A percentile compares a stretch with the other conserved stretches of the same genome.
phyloP scores from a whole-genome alignment of 2,888 invertebrate species.

The Cryptocheilus praepositus region DNA sequence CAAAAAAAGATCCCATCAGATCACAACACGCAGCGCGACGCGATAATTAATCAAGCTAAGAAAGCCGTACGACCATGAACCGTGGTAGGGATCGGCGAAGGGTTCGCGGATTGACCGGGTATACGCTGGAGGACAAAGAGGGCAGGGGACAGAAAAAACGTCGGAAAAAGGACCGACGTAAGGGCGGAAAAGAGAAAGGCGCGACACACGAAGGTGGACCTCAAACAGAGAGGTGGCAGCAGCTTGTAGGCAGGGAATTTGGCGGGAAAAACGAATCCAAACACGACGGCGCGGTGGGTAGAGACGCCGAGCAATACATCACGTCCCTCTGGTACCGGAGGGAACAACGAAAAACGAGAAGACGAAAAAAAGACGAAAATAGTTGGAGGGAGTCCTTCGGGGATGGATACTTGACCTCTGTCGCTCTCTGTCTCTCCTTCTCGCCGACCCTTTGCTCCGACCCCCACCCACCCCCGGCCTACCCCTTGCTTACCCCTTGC shows the following conservation, averaged over 20 bases:
- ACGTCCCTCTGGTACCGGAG: conserved; percentile 61
- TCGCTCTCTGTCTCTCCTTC: conserved; percentile 11
- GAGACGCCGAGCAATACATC: conserved; percentile 68
- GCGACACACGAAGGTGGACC: conserved; percentile 46
- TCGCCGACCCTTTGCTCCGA: conserved; percentile 28
- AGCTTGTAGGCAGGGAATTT: conserved; percentile 66
- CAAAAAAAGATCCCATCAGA: conserved; percentile 28
- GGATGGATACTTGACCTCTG: conserved; percentile 23
- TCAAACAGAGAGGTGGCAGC: conserved; percentile 60
- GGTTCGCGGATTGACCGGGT: background rate
- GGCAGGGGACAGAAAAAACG: background rate
- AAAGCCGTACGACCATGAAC: conserved; percentile 61
- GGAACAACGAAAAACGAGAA: conserved; percentile 17
- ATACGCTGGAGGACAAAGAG: conserved; percentile 3
- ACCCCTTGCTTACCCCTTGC: no score
- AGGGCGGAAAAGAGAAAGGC: background rate
- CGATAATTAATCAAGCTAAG: conserved; percentile 71
- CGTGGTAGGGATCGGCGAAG: conserved; percentile 30
- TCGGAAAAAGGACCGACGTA: background rate
- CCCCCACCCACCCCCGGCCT: conserved; percentile 9
- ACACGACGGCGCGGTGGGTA: conserved; percentile 56
- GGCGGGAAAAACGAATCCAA: conserved; percentile 72
- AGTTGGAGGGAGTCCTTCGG: conserved; percentile 18
- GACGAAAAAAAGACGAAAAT: conserved; percentile 28
- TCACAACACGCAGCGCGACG: conserved; percentile 41